Conservation (phyloP, 1,140 invertebrate genomes). For the Zaprionus ghesquierei region DNA sequence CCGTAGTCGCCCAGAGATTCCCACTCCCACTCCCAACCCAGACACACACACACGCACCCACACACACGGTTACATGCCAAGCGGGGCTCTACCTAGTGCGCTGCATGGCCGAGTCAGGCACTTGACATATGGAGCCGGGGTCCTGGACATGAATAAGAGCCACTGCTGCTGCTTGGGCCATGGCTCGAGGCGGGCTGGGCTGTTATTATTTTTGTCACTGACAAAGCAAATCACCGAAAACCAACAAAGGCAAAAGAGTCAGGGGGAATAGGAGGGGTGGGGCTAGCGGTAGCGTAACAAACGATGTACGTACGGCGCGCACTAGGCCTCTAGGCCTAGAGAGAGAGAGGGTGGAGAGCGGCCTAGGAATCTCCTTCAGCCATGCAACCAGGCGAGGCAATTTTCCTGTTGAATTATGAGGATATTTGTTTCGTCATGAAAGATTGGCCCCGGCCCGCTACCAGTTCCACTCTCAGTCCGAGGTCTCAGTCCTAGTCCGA, state of each 20-base stretch:
- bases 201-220: conserved; percentile 81
- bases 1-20: conserved; percentile 4
- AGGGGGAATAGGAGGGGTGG: background rate
- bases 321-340: conserved; percentile 31
- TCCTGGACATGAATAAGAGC: conserved; percentile 28
- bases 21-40: background rate
- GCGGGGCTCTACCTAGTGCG: conserved; percentile 30
- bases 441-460: conserved; percentile 63
- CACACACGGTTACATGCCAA: background rate
- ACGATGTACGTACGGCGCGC: conserved; percentile 40
- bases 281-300: conserved; percentile 41
- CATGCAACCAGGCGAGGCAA: conserved; percentile 51
- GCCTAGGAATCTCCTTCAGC: conserved; percentile 9
- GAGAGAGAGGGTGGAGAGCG: too few relatives aligned
- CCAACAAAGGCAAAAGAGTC: conserved; percentile 58
- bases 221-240: conserved; percentile 80
- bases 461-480: conserved; percentile 14
- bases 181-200: conserved; percentile 55
- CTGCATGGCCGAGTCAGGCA: conserved; percentile 43
- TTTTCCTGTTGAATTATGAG: conserved; percentile 81
- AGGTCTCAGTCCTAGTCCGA: background rate
- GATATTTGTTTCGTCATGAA: conserved; percentile 81
- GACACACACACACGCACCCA: conserved; percentile 1
- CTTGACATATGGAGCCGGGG: conserved; percentile 68
- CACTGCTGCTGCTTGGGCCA: conserved; percentile 46